phyloP scores from a whole-genome alignment of 2,113 vertebrate species.

The Phalacrocorax brasilianus region DNA sequence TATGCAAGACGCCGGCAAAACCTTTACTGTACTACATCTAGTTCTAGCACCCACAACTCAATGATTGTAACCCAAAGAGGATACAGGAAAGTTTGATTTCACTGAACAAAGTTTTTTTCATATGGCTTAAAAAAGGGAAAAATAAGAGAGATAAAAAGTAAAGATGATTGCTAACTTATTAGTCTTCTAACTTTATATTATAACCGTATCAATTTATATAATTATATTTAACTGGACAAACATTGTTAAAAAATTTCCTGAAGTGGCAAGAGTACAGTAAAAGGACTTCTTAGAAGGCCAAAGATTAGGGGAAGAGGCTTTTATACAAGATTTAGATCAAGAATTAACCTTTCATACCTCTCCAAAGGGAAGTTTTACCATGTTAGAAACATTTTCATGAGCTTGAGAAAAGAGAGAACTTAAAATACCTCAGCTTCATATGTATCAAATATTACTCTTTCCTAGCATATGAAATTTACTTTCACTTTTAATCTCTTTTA shows the following conservation, averaged over 20 bases:
- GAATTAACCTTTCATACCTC: neutral
- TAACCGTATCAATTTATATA: neutral
- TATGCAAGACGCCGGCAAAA: neutral
- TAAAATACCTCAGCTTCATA: neutral
- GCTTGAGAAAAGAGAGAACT: neutral
- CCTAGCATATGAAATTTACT: neutral
- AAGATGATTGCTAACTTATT: neutral
- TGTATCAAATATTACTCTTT: neutral
- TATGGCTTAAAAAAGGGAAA: neutral
- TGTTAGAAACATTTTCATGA: neutral
- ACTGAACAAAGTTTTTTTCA: neutral
- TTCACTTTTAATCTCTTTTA: neutral
- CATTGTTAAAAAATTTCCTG: neutral
- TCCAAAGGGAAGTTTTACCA: neutral
- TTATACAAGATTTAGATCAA: neutral
- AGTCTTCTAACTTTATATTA: neutral
- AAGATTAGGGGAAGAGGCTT: neutral
- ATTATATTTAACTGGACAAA: neutral
- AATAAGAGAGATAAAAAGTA: neutral
- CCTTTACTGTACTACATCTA: neutral
- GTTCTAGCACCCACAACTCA: neutral
- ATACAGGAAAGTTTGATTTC: neutral
- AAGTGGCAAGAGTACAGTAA: neutral
- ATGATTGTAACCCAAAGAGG: neutral
- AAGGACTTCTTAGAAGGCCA: neutral